Conservation (phyloP, 2,888 invertebrate species). For the Drosophila atroscutellata region DNA sequence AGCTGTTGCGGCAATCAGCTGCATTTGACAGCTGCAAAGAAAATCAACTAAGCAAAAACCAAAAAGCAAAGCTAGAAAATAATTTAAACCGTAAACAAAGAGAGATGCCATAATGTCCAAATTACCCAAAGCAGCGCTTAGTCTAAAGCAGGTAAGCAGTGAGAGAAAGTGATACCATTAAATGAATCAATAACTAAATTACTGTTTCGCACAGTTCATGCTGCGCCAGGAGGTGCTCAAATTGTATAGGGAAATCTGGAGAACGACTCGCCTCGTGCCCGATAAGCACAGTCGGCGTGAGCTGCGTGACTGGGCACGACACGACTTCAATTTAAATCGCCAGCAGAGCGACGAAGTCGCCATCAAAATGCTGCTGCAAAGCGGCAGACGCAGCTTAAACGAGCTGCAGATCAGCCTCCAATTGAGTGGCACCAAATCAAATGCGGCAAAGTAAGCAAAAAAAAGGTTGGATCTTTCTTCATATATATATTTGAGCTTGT, state of each 20-base stretch:
- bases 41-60: conserved; percentile 1
- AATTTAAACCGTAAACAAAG: background rate
- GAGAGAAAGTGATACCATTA: too few species aligned
- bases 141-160: conserved; percentile 87
- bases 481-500: conserved; percentile 58
- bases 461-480: conserved; percentile 34
- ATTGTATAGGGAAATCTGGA: conserved; percentile 90
- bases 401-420: conserved; percentile 89
- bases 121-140: conserved; percentile 86
- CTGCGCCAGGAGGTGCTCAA: conserved; percentile 91
- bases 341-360: conserved; percentile 90
- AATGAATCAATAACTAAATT: background rate
- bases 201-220: conserved; percentile 88
- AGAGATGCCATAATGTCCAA: conserved; percentile 67
- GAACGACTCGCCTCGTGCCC: conserved; percentile 88
- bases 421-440: conserved; percentile 85
- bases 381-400: conserved; percentile 89
- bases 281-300: conserved; percentile 88
- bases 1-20: conserved; percentile 51
- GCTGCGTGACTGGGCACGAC: conserved; percentile 89
- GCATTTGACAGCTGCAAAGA: conserved; percentile 26
- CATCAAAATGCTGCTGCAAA: conserved; percentile 89
- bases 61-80: background rate
- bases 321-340: conserved; percentile 90
- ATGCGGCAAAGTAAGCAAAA: conserved; percentile 34